Evolutionary conservation across 37 sponge, comb jelly and placozoan genomes (phyloP).

Genomic region (Cladorhizidae sp.): DNA sequence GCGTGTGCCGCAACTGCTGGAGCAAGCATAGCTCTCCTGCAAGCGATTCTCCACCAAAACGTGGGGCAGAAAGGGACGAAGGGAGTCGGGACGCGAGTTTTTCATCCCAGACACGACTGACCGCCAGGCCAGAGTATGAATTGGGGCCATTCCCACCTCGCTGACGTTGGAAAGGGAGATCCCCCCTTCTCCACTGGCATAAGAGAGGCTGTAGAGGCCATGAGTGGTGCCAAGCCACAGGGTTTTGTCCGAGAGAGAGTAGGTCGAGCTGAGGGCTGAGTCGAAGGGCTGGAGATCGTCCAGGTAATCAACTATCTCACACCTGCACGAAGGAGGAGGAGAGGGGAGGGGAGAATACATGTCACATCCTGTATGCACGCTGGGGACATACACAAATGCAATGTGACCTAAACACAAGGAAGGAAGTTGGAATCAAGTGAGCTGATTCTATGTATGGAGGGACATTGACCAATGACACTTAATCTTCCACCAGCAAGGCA

Average conservation of each 20-base stretch:
- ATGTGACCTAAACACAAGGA: no score
- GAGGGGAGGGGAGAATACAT: no score
- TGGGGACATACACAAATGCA: no score
- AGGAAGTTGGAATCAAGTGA: no score
- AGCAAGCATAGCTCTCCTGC: constrained; percentile 7
- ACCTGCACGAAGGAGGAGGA: no score
- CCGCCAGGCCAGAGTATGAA: constrained; percentile 48
- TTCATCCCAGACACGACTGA: neutral
- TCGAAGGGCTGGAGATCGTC: neutral
- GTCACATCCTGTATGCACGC: no score
- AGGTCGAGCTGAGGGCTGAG: constrained; percentile 8
- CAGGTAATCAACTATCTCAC: constrained; percentile 24
- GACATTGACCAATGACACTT: no score
- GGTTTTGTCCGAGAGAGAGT: constrained; percentile 26
- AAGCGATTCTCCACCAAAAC: neutral
- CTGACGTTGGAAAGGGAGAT: constrained; percentile 7
- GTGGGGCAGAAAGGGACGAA: constrained; percentile 7
- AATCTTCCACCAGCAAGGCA: no score
- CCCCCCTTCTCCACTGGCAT: neutral
- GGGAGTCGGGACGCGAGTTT: neutral
- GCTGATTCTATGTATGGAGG: no score
- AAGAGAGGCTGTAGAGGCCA: constrained; percentile 39
- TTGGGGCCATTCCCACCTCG: neutral
- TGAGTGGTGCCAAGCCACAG: constrained; percentile 72
- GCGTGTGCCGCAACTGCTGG: neutral